These are phyloP conservation scores for Polietes domitor DNA, from an alignment of 2,888 invertebrate genomes.

Conservation along the genomic window DNA sequence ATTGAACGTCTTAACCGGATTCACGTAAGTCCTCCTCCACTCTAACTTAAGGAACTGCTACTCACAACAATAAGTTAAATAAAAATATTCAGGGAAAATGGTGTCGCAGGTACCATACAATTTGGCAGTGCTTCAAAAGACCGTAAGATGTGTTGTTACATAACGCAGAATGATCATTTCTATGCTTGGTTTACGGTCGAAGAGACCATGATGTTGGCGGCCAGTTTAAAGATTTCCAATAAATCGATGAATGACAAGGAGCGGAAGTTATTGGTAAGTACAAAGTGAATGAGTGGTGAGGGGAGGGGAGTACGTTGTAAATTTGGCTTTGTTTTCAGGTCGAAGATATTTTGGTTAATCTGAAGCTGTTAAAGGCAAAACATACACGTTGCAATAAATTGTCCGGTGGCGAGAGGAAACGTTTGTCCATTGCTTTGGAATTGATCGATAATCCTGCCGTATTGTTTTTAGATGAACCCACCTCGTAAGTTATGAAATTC, in stretches of 20 bases:
- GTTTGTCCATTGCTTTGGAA: no score
- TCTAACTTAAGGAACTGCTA: slow-evolving; percentile 24
- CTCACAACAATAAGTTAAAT: no score
- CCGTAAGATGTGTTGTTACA: slow-evolving; percentile 93
- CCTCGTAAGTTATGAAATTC: no score
- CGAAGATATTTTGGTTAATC: slow-evolving; percentile 89
- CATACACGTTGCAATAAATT: slow-evolving; percentile 91
- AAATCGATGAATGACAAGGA: slow-evolving; percentile 78
- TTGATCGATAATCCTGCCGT: no score
- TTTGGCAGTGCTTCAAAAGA: slow-evolving; percentile 83
- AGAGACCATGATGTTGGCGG: slow-evolving; percentile 94
- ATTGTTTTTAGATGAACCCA: no score
- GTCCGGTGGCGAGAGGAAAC: no score
- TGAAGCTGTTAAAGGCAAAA: slow-evolving; percentile 87
- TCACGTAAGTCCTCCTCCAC: slow-evolving; percentile 84
- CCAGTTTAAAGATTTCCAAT: no score
- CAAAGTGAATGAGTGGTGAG: background rate
- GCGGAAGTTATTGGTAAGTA: slow-evolving; percentile 86
- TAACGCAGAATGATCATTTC: slow-evolving; percentile 94
- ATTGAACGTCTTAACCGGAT: slow-evolving; percentile 95
- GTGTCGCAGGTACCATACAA: slow-evolving; percentile 84
- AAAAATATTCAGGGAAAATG: slow-evolving; percentile 82
- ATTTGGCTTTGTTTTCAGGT: slow-evolving; percentile 83
- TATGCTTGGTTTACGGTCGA: slow-evolving; percentile 90
- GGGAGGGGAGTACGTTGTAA: no score